Base-by-base conservation (phyloP, 2,113 vertebrate species). In the Clinocottus analis region DNA sequence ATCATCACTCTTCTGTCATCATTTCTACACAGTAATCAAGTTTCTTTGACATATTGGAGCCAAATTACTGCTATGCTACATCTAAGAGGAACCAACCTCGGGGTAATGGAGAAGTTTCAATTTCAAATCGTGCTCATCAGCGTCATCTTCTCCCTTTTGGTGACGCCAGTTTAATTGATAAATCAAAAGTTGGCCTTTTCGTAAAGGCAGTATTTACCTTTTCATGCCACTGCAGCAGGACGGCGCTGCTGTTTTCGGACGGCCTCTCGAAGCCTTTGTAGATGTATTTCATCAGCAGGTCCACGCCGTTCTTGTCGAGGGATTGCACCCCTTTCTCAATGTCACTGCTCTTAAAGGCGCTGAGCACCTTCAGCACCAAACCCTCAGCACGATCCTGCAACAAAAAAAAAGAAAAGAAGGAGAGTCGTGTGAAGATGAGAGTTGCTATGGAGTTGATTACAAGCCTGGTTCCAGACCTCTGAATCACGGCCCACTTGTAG, bases 221-320 rank as follows among this genome's bases (percentile, higher is more conserved):
- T 93, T 99, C 98, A 0, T 99, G 98, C 98, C 98, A 99, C 84
- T 98, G 98, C 90, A 99, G 79, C 33, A 99, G 93, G 71, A 98
- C 93, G 0, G 98, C 97, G 1, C 98, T 99, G 95, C 97, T 99
- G 88, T 99, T 99, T 86, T 99, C 98, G 0, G 98, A 98, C 2
- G 98, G 98, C 76, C 92, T 96, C 93, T 99, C 98, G 5, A 99
- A 99, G 82, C 98, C 98, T 92, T 98, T 99, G 95, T 99, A 99
- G 94, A 99, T 98, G 92, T 99, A 99, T 88, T 99, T 99, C 98
- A 99, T 99, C 53, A 99, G 94, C 80, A 99, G 96, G 90, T 99
- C 98, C 23, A 99, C 96, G 0, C 96, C 94, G 0, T 96, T 98
- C 92, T 97, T 97, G 90, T 99, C 98, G 79, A 99, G 94, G 0